Base-by-base conservation (phyloP, 2,113 vertebrate genomes). In the Choloepus hoffmanni region DNA sequence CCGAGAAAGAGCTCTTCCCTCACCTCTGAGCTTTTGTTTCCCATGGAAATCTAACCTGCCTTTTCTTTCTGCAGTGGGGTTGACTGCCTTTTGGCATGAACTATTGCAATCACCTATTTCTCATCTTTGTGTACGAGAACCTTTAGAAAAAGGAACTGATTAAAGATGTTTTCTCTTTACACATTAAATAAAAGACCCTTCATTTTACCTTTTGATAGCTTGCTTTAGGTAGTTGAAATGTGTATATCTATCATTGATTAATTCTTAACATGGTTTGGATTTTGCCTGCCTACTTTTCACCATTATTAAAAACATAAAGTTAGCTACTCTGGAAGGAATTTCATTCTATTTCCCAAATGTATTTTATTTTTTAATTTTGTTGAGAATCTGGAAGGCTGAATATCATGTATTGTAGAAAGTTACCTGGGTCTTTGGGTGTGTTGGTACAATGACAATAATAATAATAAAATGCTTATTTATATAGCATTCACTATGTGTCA, bases 221-320 rank as follows among this genome's bases (percentile, higher is more conserved):
- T 95, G 43, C 4, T 68, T 74, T 90, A 92, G 74, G 26, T 87
- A 48, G 55, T 30, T 78, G 30, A 79, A 78, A 89, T 79, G 3
- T 67, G 4, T 50, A 15, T 84, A 28, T 62, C 16, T 70, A 23
- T 63, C 65, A 76, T 10, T 78, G 36, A 85, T 14, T 67, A 78
- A 48, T 85, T 85, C 36, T 89, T 86, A 5, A 89, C 90, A 63
- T 87, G 48, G 16, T 53, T 79, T 87, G 53, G 8, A 73, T 30
- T 87, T 88, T 76, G 48, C 43, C 13, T 90, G 55, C 48, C 48
- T 73, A 40, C n/a, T 86, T 19, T 93, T 92, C 50, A 65, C 53
- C 62, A 85, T 74, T 68, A 86, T 85, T 95, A 79, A 90, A 90
- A 93, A n/a, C 26, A 94, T 92, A 55, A 73, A 86, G 1, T 45